Evolutionary conservation across 92 coral and sea anemone genomes (phyloP), one percentile per base, ranked within the genome.

Genomic region (Phymanthus crucifer): DNA sequence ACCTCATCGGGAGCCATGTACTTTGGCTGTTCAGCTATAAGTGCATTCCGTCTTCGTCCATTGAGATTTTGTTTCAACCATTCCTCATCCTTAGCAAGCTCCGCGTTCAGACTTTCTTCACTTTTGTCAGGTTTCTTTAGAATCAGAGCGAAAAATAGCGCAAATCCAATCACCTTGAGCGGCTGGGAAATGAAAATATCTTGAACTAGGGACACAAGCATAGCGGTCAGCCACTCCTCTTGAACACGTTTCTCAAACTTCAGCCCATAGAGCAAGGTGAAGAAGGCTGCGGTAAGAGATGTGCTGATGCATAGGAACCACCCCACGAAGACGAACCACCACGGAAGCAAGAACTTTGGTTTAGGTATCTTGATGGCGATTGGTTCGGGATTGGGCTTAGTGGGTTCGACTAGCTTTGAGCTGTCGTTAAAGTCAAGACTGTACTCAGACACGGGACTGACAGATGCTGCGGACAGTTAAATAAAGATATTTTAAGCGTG

Each of bases 301-400:
- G 92, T 86, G 19, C 83, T 34, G 23, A 93, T 43, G 80, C 94
- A 89, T 72, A 93, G 40, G 43, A 87, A 78, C 99, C 99, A 96
- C 0, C 88, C 96, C 26, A 93, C 84, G 74, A 78, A 91, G 50
- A 93, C 92, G 74, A 95, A 93, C 99, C 99, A 96, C 99, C 99
- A 93, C 0, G 99, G 99, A 4, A 96, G 82, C 38, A 93, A 64
- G 75, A 81, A 83, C 73, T 75, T 86, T 31, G 50, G 21, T 71
- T 66, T 80, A 29, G 78, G 69, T n/a, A 74, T 70, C 73, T 77
- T 81, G 81, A 77, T 77, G 24, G 35, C 5, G 23, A 75, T 43
- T 75, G 79, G 79, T 32, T 29, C n/a, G 13, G 9, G 56, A 47
- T 32, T 75, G 69, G 74, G 66, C 64, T 21, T 65, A 21, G 35